Evolutionary conservation across 2,888 invertebrate genomes (phyloP), one percentile per base, ranked within the genome.

Genomic region (Timandra comae): DNA sequence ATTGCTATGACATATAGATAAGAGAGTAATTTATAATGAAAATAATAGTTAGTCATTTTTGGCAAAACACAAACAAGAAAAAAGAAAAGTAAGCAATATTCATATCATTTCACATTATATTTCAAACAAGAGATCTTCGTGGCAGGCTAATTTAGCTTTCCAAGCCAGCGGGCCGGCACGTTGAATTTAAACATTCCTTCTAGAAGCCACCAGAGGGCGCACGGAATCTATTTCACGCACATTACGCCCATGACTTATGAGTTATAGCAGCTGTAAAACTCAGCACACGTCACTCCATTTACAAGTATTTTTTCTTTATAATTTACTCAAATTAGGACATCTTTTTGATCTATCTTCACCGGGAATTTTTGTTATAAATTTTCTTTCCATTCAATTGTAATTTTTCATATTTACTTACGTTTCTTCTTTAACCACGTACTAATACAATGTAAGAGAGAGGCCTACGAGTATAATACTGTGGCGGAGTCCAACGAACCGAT

Each of bases 191-290:
- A 63, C 56, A 73, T 72, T 78, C 69, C 70, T 75, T 68, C 66
- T 67, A 63, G 62, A 60, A 59, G 52, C 59, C 61, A 57, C 48
- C 52, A 69, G 68, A 67, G 71, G 69, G 69, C 62, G 64, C 35
- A 55, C 61, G 41, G 66, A 74, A 74, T 76, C 78, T 79, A 79
- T 80, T 81, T 79, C 74, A 80, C 77, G 79, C 79, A 64, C 71
- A 77, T 80, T 79, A 77, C 74, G 52, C 53, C 36, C 52, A 58
- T 62, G 71, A 72, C 69, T 78, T 77, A 76, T 78, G 75, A 80
- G 61, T 79, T 77, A 79, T 79, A 71, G 60, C 70, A 44, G 74
- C 75, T 69, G 76, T 79, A 73, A 77, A 79, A 66, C 70, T 76
- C 76, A 78, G 74, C 69, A 70, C 61, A 73, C 68, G 63, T 78